Percentiles rank a stretch among this genome's conserved stretches.
Evolutionary conservation across 2,113 vertebrate genomes (phyloP).

Genomic region (Puntigrus tetrazona): DNA sequence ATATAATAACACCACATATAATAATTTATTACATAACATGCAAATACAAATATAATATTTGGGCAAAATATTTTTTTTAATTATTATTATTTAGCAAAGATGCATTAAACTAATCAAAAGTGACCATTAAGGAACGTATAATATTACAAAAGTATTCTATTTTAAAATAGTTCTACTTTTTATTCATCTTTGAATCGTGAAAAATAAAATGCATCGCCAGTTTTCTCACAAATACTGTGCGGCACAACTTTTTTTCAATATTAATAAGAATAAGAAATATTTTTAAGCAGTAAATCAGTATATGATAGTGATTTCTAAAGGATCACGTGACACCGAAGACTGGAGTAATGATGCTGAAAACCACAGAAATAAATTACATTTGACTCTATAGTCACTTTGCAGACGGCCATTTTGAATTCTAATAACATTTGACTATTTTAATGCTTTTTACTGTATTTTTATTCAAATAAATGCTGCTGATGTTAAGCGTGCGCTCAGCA

Average conservation of each 20-base stretch:
- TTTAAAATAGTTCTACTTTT: not conserved
- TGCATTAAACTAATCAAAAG: not conserved
- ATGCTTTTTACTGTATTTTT: not conserved
- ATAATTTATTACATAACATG: too few relatives aligned
- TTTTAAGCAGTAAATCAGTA: not conserved
- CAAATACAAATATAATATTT: too few relatives aligned
- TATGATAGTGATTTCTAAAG: not conserved
- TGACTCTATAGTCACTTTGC: not conserved
- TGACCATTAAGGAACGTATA: not conserved
- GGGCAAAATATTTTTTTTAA: too few relatives aligned
- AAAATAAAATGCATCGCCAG: not conserved
- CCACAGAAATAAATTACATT: not conserved
- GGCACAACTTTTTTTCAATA: not conserved
- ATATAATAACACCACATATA: too few relatives aligned
- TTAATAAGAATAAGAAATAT: not conserved
- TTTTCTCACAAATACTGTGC: not conserved
- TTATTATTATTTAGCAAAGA: too few relatives aligned
- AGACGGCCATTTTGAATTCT: not conserved
- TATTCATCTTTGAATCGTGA: not conserved
- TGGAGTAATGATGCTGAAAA: not conserved
- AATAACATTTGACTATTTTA: not conserved
- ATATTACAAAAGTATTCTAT: not conserved
- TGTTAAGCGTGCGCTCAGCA: too few relatives aligned
- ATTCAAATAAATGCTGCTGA: not conserved
- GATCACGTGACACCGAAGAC: not conserved